Conservation (phyloP, 2,113 vertebrate species). For the Atrichornis clamosus region DNA sequence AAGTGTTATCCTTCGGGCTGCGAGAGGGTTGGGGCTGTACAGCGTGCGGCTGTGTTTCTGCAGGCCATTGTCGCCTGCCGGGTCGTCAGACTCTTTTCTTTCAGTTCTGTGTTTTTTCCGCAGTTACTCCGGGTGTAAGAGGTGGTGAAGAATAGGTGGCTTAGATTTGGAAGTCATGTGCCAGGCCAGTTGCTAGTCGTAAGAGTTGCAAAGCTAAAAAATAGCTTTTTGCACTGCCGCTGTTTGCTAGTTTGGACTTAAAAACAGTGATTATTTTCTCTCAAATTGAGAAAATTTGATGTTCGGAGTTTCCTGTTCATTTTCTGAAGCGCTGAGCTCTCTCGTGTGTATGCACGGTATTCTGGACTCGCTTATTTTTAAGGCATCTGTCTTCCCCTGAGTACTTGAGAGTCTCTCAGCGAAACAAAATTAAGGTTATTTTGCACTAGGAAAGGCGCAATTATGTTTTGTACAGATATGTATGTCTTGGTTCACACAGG, state of each 20-base stretch:
- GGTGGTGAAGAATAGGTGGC: rapidly evolving
- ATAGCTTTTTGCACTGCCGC: rapidly evolving
- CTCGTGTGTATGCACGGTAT: background rate
- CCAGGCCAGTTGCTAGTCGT: background rate
- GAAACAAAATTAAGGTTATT: background rate
- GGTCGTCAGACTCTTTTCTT: too few species aligned
- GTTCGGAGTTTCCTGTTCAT: rapidly evolving
- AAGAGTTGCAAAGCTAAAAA: background rate
- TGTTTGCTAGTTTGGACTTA: background rate
- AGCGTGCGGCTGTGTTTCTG: background rate
- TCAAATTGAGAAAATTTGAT: background rate
- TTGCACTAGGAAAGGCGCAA: background rate
- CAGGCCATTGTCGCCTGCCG: too few species aligned
- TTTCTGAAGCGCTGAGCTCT: background rate
- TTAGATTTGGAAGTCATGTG: background rate
- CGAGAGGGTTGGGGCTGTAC: too few species aligned
- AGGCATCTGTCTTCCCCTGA: background rate
- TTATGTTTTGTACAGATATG: background rate
- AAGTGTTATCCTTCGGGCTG: background rate
- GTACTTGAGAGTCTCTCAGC: background rate
- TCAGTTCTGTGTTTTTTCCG: background rate
- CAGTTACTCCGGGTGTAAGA: background rate
- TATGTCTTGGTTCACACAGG: background rate
- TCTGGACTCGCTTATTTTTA: background rate
- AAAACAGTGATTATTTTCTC: background rate